Evolutionary conservation across 2,113 vertebrate species (phyloP).

Genomic region (Ammodytes dubius): DNA sequence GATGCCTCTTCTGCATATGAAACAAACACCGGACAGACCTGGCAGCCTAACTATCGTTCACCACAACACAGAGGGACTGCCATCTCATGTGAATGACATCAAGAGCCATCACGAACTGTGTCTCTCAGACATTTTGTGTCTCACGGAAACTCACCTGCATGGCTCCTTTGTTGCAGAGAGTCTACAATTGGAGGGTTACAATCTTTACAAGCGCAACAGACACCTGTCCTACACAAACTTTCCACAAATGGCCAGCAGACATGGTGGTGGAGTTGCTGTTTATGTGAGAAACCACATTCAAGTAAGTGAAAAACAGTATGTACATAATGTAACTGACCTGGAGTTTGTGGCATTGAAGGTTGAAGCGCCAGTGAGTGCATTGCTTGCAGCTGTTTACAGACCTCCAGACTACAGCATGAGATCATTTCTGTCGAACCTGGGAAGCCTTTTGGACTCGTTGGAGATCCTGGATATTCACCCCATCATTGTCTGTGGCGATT

Average conservation of each 20-base stretch:
- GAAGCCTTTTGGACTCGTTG: constrained; percentile 1
- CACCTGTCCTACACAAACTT: background rate
- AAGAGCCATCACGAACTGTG: too few species aligned
- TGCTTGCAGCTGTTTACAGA: background rate
- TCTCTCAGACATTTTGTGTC: too few species aligned
- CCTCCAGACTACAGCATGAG: background rate
- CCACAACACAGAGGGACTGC: too few species aligned
- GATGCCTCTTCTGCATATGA: too few species aligned
- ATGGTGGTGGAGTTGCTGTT: background rate
- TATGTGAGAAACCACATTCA: background rate
- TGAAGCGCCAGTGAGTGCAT: background rate
- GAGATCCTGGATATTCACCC: background rate
- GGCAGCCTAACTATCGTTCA: too few species aligned
- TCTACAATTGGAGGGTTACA: background rate
- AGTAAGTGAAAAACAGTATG: background rate
- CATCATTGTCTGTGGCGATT: background rate
- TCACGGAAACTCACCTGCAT: too few species aligned
- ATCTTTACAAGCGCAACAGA: background rate
- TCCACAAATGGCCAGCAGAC: background rate
- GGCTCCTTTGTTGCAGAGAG: too few species aligned
- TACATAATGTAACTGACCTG: background rate
- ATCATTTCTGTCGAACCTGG: background rate
- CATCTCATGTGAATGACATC: too few species aligned
- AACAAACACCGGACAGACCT: too few species aligned
- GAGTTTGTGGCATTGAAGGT: background rate